Base-by-base conservation (phyloP, 2,888 invertebrate species). In the Caenorhabditis sp. region DNA sequence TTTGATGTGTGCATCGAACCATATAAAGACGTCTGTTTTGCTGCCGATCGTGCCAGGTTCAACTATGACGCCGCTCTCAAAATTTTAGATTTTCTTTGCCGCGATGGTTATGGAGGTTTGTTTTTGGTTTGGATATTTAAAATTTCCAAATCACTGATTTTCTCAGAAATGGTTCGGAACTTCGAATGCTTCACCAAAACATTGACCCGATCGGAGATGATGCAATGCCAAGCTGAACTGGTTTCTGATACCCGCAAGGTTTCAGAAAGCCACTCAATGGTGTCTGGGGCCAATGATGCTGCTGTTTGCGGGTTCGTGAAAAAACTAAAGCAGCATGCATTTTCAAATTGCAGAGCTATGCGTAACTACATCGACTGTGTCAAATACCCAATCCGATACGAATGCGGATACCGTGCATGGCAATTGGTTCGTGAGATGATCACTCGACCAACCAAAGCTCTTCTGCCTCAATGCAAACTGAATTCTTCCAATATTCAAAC, bases 341-440 rank as follows among this genome's bases (percentile, higher is more conserved):
- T 53, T 13, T 13, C 2, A 40, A 2, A 40, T 40, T 87, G 68
- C 67, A 89, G 89, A 60, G 88, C 88, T 8, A 87, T 89, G 87
- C 74, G 83, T 18, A 87, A 89, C 80, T 89, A 89, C 78, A 83
- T 88, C 24, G 85, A 87, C 47, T 89, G 89, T 62, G 85, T 89
- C 13, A 83, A 85, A 44, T 87, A 87, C 20, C 89, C 89, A n/a
- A 84, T 89, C 24, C 68, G 87, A 6, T 88, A 88, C 69, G 88
- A 89, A 65, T 89, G 89, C 51, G 89, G 89, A 9, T 86, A 84
- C 40, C 82, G 88, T 15, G 88, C 89, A 0, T 88, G 88, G 89
- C 80, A 85, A 24, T 64, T 88, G 13, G 87, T 89, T 3, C 72
- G 80, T 18, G 88, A 87, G 62, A 71, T 89, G 69, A 85, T 89